Conservation (phyloP, 37 sponge, comb jelly and placozoan genomes). For the Petrosia ficiformis region DNA sequence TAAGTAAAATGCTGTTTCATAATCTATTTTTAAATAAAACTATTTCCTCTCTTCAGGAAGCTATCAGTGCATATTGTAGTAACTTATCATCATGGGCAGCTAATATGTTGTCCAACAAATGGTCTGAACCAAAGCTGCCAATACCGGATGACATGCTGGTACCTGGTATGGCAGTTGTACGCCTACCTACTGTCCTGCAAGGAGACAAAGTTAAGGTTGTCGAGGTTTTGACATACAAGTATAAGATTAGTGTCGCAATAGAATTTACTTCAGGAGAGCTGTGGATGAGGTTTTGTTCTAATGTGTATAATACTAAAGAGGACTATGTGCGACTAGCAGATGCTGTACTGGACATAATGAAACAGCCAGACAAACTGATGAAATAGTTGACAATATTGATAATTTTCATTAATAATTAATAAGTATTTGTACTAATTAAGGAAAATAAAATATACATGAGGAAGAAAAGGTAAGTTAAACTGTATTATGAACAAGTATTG, state of each 20-base stretch:
- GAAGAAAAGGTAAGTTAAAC: too few species aligned
- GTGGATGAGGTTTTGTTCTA: constrained; percentile 17
- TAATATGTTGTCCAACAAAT: constrained; percentile 24
- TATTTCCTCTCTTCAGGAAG: constrained; percentile 10
- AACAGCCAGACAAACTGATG: not conserved
- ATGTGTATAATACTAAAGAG: constrained; percentile 29
- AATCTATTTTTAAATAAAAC: not conserved
- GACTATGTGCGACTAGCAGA: constrained; percentile 38
- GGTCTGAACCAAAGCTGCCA: not conserved
- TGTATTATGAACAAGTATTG: too few species aligned
- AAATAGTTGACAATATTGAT: not conserved
- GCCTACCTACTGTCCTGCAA: constrained; percentile 23
- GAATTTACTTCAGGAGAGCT: constrained; percentile 11
- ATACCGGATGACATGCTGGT: constrained; percentile 38
- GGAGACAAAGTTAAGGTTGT: not conserved
- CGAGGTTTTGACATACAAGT: constrained; percentile 1
- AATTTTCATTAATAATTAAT: not conserved
- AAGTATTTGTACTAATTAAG: too few species aligned
- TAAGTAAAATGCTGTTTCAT: constrained; percentile 25
- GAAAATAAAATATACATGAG: too few species aligned
- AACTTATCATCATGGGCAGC: constrained; percentile 22
- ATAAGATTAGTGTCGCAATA: constrained; percentile 9
- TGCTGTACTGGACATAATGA: constrained; percentile 12
- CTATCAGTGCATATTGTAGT: constrained; percentile 32
- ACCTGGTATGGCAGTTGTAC: constrained; percentile 42